Evolutionary conservation across 2,797 vertebrate species (phyloP), one percentile per base, ranked within the genome.

Genomic region (Microtus californicus): DNA sequence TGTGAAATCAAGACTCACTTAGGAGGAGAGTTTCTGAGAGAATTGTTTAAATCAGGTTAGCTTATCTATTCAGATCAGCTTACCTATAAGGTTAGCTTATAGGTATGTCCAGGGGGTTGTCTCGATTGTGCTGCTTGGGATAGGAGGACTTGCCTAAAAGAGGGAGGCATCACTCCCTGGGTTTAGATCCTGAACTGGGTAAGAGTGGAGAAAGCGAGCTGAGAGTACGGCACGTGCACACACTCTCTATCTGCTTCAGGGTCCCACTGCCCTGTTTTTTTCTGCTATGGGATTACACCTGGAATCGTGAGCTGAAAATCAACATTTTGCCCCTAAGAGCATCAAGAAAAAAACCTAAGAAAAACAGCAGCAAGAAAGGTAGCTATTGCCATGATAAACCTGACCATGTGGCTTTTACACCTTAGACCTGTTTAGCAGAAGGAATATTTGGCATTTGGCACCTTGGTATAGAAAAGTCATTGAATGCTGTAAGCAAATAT

Each of bases 201-300:
- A 14, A 56, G 65, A 56, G 14, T 27, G 2, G 34, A 69, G 83
- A 69, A 69, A 51, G 82, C 3, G 15, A 86, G 21, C 7, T 6
- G 45, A 86, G 48, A 54, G n/a, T 7, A 14, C 21, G n/a, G 10
- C 0, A 0, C 2, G 14, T 23, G 10, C 13, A 19, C 67, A 19
- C 67, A 7, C 29, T 51, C 34, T 54, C 67, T 40, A 6, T 34
- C 48, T 56, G 23, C 63, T 23, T 86, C 83, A 37, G 34, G 23
- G 17, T 29, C 48, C 65, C 17, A 8, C 34, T 29, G 25, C 85
- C 65, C 37, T 29, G 45, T 11, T 21, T 87, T 11, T 6, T 19
- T 9, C 83, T 71, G 65, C 40, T 51, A 8, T 25, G 45, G n/a
- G 48, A 27, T 65, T 37, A 10, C 34, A 29, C n/a, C 23, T 40